Percentiles rank a stretch among this genome's conserved stretches.
These are phyloP conservation scores for Siniperca chuatsi DNA, from an alignment of 2,113 vertebrate species.

Conservation along the genomic window DNA sequence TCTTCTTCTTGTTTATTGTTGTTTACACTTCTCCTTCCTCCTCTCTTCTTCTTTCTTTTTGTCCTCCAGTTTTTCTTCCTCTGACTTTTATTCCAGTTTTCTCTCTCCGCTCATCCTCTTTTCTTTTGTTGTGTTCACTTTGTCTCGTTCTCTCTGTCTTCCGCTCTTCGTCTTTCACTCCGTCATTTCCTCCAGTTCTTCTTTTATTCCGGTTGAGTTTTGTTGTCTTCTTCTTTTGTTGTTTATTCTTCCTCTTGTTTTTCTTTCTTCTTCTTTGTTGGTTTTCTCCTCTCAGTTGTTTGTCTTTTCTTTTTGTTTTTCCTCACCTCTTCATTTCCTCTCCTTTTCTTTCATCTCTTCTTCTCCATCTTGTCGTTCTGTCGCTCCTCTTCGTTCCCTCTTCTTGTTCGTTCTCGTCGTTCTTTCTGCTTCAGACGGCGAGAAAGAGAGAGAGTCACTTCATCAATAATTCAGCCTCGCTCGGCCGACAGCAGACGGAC, in stretches of 20 bases:
- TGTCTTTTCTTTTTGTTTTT: background rate
- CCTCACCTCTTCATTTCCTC: background rate
- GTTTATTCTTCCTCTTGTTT: background rate
- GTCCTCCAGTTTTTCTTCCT: background rate
- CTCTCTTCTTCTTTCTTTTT: background rate
- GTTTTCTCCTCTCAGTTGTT: background rate
- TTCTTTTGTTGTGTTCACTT: background rate
- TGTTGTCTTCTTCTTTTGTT: too few relatives aligned
- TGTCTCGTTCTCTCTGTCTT: background rate
- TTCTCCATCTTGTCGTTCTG: too few relatives aligned
- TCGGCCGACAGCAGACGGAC: background rate
- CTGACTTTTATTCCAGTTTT: background rate
- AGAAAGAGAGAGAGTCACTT: constrained; percentile 21
- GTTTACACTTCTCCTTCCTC: background rate
- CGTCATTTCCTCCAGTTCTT: background rate
- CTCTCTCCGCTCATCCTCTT: background rate
- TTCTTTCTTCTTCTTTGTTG: background rate
- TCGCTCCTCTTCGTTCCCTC: too few relatives aligned
- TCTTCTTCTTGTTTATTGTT: background rate
- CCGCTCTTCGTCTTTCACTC: background rate
- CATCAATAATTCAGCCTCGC: constrained; percentile 65
- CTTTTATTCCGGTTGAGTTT: too few relatives aligned
- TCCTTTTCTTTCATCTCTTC: background rate
- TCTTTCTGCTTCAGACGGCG: background rate
- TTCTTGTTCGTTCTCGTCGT: background rate